Conservation (phyloP, 2,888 invertebrate species). For the Silvanus unidentatus region DNA sequence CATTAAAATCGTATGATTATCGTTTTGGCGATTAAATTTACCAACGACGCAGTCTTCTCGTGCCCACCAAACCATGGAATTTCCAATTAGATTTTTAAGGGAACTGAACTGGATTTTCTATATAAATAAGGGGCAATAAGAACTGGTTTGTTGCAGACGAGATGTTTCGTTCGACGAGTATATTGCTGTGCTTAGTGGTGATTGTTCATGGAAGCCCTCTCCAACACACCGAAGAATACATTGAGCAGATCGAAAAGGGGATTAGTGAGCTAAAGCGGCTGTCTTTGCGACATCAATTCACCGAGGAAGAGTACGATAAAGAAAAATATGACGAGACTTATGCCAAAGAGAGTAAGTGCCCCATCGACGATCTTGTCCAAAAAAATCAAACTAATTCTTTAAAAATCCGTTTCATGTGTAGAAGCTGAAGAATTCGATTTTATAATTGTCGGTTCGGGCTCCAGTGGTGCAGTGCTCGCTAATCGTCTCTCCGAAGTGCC, state of each 20-base stretch:
- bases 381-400: neutral
- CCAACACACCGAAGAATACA: conserved; percentile 35
- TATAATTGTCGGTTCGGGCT: conserved; percentile 46
- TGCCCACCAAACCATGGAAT: no score
- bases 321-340: conserved; percentile 27
- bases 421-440: conserved; percentile 43
- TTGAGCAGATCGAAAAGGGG: conserved; percentile 33
- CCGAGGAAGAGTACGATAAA: conserved; percentile 25
- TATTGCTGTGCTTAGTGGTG: no score
- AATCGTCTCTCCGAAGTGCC: conserved; percentile 47
- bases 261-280: conserved; percentile 29
- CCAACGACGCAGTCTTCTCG: no score
- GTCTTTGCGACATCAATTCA: conserved; percentile 20
- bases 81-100: no score
- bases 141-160: no score
- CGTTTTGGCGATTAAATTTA: no score
- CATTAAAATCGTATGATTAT: no score
- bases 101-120: no score
- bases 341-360: conserved; percentile 23
- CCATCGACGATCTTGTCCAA: neutral
- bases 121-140: no score
- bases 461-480: conserved; percentile 49
- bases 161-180: no score
- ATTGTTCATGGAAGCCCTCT: conserved; percentile 16
- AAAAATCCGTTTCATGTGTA: no score